A percentile compares a stretch with the other conserved stretches of the same genome.
These are phyloP conservation scores for Porites lobata DNA, from an alignment of 92 coral and sea anemone species.

Conservation along the genomic window DNA sequence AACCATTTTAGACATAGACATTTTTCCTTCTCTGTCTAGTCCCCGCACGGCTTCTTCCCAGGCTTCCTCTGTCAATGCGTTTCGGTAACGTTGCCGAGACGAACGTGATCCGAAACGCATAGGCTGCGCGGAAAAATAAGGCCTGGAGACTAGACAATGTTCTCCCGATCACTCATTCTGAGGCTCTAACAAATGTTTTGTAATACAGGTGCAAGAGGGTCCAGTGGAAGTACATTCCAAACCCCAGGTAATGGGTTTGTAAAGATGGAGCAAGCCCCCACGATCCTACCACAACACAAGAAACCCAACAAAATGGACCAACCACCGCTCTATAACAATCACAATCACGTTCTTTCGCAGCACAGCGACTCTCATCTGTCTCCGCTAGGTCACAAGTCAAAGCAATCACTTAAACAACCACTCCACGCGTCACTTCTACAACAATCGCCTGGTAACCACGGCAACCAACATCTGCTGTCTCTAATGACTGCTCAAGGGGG, in stretches of 20 bases:
- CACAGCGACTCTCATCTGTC: slow-evolving; percentile 68
- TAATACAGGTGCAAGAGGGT: slow-evolving; percentile 67
- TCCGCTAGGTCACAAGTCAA: slow-evolving; percentile 74
- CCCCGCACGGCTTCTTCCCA: no score
- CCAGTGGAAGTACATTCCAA: slow-evolving; percentile 56
- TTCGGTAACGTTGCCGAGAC: no score
- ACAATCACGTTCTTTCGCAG: slow-evolving; percentile 80
- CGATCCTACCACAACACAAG: slow-evolving; percentile 53
- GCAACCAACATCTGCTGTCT: slow-evolving; percentile 89
- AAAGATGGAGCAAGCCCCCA: slow-evolving; percentile 59
- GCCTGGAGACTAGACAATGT: no score
- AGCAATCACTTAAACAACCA: slow-evolving; percentile 71
- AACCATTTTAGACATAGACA: no score
- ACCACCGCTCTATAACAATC: slow-evolving; percentile 73
- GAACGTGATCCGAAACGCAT: no score
- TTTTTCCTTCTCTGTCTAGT: no score
- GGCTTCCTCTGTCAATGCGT: no score
- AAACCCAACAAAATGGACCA: slow-evolving; percentile 70
- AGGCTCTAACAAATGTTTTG: neutral
- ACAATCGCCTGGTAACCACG: slow-evolving; percentile 70
- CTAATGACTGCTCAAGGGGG: slow-evolving; percentile 76
- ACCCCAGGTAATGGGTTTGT: slow-evolving; percentile 78
- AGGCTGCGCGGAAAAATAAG: no score
- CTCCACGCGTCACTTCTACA: slow-evolving; percentile 72
- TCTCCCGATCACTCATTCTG: no score